These are phyloP conservation scores for Danio aesculapii DNA, from an alignment of 2,797 vertebrate genomes.

Conservation along the genomic window DNA sequence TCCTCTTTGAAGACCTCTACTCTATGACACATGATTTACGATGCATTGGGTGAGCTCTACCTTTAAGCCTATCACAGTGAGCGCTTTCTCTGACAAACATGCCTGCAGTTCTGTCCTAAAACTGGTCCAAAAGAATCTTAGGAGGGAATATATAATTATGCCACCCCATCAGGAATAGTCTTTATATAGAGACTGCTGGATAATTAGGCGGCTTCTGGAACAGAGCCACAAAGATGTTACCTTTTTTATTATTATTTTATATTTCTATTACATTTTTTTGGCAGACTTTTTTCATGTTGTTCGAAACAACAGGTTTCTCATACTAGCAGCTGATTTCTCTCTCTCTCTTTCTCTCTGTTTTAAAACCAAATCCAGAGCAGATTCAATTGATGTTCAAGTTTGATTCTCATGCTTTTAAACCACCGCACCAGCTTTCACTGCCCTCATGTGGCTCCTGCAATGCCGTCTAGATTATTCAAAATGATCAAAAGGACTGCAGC, in stretches of 20 bases:
- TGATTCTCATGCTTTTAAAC: constrained; percentile 32
- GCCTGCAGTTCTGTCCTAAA: background rate
- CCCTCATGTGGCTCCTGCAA: constrained; percentile 50
- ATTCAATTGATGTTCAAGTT: constrained; percentile 9
- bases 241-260: background rate
- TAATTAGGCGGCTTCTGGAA: constrained; percentile 1
- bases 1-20: no score
- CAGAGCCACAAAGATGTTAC: constrained; percentile 11
- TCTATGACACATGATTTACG: no score
- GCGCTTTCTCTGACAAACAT: background rate
- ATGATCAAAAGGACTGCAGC: constrained; percentile 43
- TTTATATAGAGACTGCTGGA: background rate
- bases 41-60: no score
- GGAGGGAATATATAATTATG: background rate
- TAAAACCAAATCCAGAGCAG: constrained; percentile 3
- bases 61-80: background rate
- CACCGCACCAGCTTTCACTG: constrained; percentile 47
- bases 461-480: constrained; percentile 34
- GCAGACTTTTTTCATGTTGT: constrained; percentile 14
- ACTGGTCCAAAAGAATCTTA: background rate
- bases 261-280: background rate
- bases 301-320: constrained; percentile 1
- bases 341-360: background rate
- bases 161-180: background rate
- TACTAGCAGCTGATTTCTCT: constrained; percentile 12